A percentile compares a stretch with the other conserved stretches of the same genome.
These are phyloP conservation scores for Montipora sp. DNA, from an alignment of 64 coral and sea anemone species.

Conservation along the genomic window DNA sequence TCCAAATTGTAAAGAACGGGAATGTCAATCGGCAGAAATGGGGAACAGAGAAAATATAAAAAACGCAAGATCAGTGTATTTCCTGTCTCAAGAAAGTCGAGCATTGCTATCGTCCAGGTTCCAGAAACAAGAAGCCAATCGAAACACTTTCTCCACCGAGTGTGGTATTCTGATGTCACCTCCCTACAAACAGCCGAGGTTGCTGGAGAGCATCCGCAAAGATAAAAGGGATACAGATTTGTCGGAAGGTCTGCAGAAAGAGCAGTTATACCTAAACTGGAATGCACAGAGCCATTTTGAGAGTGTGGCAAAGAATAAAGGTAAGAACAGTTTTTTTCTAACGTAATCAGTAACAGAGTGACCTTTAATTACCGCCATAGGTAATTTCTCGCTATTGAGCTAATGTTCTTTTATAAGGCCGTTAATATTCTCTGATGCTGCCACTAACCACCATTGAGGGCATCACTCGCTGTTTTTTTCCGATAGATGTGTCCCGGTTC, in stretches of 20 bases:
- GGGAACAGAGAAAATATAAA: neutral
- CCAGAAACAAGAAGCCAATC: neutral
- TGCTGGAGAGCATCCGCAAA: neutral
- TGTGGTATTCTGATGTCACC: neutral
- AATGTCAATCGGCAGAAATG: neutral
- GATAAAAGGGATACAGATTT: neutral
- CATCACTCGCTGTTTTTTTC: too few relatives aligned
- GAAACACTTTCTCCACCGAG: neutral
- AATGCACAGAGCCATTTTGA: neutral
- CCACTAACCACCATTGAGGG: too few relatives aligned
- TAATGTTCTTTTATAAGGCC: too few relatives aligned
- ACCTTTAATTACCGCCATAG: too few relatives aligned
- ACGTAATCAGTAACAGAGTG: too few relatives aligned
- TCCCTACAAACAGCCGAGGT: neutral
- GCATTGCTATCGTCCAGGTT: neutral
- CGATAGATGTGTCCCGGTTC: too few relatives aligned
- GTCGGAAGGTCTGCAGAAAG: neutral
- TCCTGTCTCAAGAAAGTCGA: too few relatives aligned
- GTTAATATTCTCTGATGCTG: too few relatives aligned
- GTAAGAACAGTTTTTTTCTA: neutral
- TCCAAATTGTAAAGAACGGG: constrained; percentile 4
- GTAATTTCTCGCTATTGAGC: too few relatives aligned
- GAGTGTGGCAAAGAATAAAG: neutral
- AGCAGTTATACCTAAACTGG: constrained; percentile 6
- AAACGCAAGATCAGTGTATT: neutral